phyloP scores from a whole-genome alignment of 1,140 invertebrate species.

The Stratiolaelaps scimitus region DNA sequence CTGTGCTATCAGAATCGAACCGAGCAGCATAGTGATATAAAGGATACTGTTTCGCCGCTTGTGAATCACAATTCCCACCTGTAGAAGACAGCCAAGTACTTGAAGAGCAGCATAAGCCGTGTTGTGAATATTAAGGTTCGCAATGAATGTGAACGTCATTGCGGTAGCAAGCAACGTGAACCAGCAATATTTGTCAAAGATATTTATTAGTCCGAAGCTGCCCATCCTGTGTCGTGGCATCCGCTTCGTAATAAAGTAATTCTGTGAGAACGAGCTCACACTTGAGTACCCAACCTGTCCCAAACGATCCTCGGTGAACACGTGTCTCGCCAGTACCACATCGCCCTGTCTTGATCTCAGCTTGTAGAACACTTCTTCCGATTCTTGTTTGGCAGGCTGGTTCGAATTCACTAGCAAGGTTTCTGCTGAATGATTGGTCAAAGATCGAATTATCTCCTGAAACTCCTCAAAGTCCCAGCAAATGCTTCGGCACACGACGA shows the following conservation, averaged over 20 bases:
- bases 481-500: constrained; percentile 14
- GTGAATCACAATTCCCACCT: background rate
- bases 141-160: background rate
- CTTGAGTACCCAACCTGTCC: constrained; percentile 13
- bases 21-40: constrained; percentile 9
- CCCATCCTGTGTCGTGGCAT: constrained; percentile 1
- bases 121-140: constrained; percentile 3
- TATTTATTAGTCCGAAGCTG: constrained; percentile 16
- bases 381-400: constrained; percentile 15
- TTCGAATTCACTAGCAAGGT: background rate
- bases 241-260: constrained; percentile 8
- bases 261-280: constrained; percentile 20
- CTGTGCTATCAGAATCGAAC: constrained; percentile 6
- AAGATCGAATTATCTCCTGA: background rate
- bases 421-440: constrained; percentile 4
- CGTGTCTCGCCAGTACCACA: constrained; percentile 15
- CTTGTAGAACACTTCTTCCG: constrained; percentile 11
- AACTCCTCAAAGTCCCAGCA: constrained; percentile 27
- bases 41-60: background rate
- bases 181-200: constrained; percentile 22
- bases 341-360: constrained; percentile 12
- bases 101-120: background rate
- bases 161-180: background rate
- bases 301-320: constrained; percentile 6
- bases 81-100: constrained; percentile 10